Base-by-base conservation (phyloP, 2,113 vertebrate species). In the Microtus richardsoni region DNA sequence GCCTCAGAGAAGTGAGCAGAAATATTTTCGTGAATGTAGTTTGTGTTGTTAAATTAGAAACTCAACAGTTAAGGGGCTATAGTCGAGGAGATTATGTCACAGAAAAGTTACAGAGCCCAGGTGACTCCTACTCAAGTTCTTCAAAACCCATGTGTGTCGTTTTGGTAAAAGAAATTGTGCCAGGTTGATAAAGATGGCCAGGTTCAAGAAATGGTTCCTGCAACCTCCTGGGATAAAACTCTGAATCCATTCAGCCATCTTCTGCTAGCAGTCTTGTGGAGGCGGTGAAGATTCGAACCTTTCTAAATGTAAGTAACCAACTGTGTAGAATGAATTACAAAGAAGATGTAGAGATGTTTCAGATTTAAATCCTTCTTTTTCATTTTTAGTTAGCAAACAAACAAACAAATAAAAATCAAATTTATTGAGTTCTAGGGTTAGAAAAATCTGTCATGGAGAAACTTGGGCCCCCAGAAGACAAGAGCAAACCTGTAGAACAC, bases 241-340 rank as follows among this genome's bases (percentile, higher is more conserved):
- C 96, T 96, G 84, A 90, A 86, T 79, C n/a, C 28, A 91, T 24
- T 10, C 92, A 73, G 33, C 47, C 16, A 74, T 91, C 47, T 87
- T 91, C 52, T 94, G 17, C n/a, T 52, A 74, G 49, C 33, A 30
- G n/a, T 14, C 28, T 66, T 52, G 52, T 0, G 80, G 2, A 16
- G 24, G 26, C n/a, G 39, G n/a, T 17, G 54, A n/a, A n/a, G 24
- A 33, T 28, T 83, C 7, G n/a, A n/a, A n/a, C 52, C 79, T 4
- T 91, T 93, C 82, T 85, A 94, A 91, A 66, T 66, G 44, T 22
- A 75, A 94, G 52, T 74, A 91, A 54, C 30, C 58, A 5, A 28
- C 24, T 78, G 4, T 64, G 7, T 74, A 83, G 94, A 96, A 52
- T 89, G 64, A 94, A 93, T 93, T 80, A 75, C 44, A 92, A 92